Percentiles rank a stretch among this genome's conserved stretches.
These are phyloP conservation scores for Rotaria socialis DNA, from an alignment of 2,888 invertebrate genomes.

Conservation along the genomic window DNA sequence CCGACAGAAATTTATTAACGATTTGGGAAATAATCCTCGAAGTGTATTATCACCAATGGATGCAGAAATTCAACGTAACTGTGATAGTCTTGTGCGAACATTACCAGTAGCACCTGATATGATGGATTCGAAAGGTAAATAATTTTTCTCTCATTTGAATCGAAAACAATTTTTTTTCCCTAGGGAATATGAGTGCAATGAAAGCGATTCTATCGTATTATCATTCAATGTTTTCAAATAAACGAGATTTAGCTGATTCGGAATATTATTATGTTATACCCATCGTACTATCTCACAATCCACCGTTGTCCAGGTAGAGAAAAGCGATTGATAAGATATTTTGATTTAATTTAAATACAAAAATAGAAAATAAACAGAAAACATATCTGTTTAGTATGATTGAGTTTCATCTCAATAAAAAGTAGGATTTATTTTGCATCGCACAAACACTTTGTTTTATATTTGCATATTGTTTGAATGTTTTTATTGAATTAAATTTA, in stretches of 20 bases:
- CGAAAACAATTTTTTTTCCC: neutral
- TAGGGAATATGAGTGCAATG: constrained; percentile 57
- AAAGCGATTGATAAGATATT: neutral
- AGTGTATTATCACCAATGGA: constrained; percentile 55
- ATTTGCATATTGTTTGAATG: no score
- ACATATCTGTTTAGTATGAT: no score
- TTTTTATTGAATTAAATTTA: no score
- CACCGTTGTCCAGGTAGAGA: constrained; percentile 38
- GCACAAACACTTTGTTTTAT: no score
- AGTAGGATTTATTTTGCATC: no score
- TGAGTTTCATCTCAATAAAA: no score
- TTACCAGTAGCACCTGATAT: constrained; percentile 53
- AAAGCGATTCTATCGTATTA: constrained; percentile 58
- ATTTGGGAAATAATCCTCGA: constrained; percentile 53
- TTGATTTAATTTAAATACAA: neutral
- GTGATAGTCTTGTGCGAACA: constrained; percentile 54
- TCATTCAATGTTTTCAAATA: constrained; percentile 53
- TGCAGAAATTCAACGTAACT: constrained; percentile 56
- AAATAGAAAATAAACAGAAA: no score
- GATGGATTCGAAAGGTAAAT: constrained; percentile 53
- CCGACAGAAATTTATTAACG: constrained; percentile 54
- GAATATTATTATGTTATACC: constrained; percentile 56
- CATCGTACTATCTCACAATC: constrained; percentile 52
- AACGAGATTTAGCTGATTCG: constrained; percentile 52
- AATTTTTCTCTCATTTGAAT: neutral